phyloP scores from a whole-genome alignment of 1,140 invertebrate species.

The Pseudomyrmex cubaensis region DNA sequence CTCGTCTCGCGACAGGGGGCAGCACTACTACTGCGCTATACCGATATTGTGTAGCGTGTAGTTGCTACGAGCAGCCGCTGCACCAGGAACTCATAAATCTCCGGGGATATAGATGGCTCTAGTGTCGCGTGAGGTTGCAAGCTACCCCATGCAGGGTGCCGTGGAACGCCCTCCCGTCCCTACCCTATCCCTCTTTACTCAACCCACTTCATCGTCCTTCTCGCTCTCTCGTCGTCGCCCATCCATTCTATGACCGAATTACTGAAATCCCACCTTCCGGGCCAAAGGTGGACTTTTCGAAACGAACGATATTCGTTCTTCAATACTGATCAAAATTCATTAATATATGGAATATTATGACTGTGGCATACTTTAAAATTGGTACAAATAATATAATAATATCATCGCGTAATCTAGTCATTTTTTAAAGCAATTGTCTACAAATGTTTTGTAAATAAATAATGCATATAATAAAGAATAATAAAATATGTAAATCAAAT shows the following conservation, averaged over 20 bases:
- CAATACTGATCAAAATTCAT: constrained; percentile 53
- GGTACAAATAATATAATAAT: constrained; percentile 11
- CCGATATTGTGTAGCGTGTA: constrained; percentile 82
- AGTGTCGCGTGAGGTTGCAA: constrained; percentile 84
- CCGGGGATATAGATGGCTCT: constrained; percentile 85
- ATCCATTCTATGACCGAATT: constrained; percentile 81
- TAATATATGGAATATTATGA: constrained; percentile 11
- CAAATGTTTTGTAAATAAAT: no score
- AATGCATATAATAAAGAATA: background rate
- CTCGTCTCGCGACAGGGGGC: constrained; percentile 83
- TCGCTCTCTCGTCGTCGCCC: constrained; percentile 29
- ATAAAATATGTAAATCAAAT: background rate
- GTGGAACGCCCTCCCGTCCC: constrained; percentile 81
- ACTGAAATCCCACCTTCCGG: constrained; percentile 81
- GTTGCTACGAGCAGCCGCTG: constrained; percentile 82
- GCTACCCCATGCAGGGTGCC: constrained; percentile 85
- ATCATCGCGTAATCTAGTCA: background rate
- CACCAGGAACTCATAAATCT: constrained; percentile 85
- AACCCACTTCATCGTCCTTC: constrained; percentile 66
- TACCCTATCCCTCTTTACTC: constrained; percentile 68
- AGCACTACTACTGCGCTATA: constrained; percentile 77
- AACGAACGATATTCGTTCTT: constrained; percentile 29
- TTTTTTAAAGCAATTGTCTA: background rate
- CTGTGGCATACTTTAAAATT: constrained; percentile 12
- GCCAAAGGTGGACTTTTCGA: constrained; percentile 68